Base-by-base conservation (phyloP, 2,113 vertebrate species). In the Grallaria varia region DNA sequence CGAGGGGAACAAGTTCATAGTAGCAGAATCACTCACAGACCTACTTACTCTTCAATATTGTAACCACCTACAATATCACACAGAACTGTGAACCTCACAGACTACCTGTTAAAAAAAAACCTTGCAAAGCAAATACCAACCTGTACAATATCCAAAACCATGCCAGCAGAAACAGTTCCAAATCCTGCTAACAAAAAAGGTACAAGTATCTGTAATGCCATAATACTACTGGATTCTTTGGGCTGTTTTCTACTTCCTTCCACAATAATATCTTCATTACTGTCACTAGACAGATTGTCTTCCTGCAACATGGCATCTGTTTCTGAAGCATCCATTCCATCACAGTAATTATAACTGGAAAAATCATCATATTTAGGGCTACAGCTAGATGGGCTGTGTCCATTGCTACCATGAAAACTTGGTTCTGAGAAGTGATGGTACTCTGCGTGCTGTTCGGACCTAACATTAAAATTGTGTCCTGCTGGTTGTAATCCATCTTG, bases 141-240 rank as follows among this genome's bases (percentile, higher is more conserved):
- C 98, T 99, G 99, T 19, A 99, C 99, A 74, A 99, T 97, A 89
- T 99, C 99, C 96, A 99, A 98, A 96, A 99, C 99, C 98, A 99
- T 99, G 73, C 99, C 99, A 35, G 99, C 99, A 3, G 99, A 99
- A 40, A 99, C 99, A 0, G 99, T 99, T 86, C 99, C 99, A 88
- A 99, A 99, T 11, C 99, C 99, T 17, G 99, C 99, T 0, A 99
- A 97, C 82, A 99, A 93, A 94, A 99, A 99, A 3, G 99, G 99
- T 86, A 99, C 96, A 0, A 99, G 96, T 64, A 99, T 99, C 91
- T 99, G 99, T 87, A 99, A 81, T 0, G 98, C 98, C 99, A 99
- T 99, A 73, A 98, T 96, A 49, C 99, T 97, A 2, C 97, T 98
- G 1, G 99, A 99, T 90, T 99, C 99, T 95, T 99, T 99, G 30